Conservation (phyloP, 2,797 vertebrate genomes). For the Platalea minor region DNA sequence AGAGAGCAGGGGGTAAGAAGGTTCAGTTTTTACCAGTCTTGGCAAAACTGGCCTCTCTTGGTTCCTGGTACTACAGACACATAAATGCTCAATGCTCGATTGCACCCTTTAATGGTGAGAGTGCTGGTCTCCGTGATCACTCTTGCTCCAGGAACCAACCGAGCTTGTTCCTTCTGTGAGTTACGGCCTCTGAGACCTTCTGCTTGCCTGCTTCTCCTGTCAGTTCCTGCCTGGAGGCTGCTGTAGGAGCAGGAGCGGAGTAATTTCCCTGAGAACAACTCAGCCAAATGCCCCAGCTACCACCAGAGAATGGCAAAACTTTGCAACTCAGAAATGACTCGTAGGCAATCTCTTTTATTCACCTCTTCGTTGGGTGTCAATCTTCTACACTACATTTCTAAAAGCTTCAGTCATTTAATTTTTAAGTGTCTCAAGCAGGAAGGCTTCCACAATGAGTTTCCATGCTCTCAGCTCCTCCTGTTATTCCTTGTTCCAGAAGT, state of each 20-base stretch:
- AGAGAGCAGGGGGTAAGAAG: neutral
- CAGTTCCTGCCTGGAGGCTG: neutral
- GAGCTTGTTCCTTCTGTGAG: neutral
- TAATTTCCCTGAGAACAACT: neutral
- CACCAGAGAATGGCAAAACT: neutral
- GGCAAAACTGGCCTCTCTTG: neutral
- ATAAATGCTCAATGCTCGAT: rapidly evolving
- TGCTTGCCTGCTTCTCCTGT: neutral
- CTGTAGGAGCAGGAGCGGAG: neutral
- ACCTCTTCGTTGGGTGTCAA: neutral
- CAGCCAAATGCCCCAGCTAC: neutral
- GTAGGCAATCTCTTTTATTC: neutral
- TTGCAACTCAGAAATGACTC: neutral
- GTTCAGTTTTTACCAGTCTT: neutral
- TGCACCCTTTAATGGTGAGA: neutral
- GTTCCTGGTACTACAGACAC: neutral
- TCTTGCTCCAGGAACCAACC: neutral
- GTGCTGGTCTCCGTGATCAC: neutral
- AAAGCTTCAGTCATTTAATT: neutral
- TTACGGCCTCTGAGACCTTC: neutral
- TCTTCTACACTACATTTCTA: neutral
- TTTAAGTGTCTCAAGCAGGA: neutral
- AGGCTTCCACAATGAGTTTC: neutral
- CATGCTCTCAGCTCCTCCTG: neutral
- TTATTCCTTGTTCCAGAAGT: neutral